Percentiles rank a stretch among this genome's conserved stretches.
Evolutionary conservation across 2,797 vertebrate species (phyloP).

Genomic region (Harpagifer antarcticus): DNA sequence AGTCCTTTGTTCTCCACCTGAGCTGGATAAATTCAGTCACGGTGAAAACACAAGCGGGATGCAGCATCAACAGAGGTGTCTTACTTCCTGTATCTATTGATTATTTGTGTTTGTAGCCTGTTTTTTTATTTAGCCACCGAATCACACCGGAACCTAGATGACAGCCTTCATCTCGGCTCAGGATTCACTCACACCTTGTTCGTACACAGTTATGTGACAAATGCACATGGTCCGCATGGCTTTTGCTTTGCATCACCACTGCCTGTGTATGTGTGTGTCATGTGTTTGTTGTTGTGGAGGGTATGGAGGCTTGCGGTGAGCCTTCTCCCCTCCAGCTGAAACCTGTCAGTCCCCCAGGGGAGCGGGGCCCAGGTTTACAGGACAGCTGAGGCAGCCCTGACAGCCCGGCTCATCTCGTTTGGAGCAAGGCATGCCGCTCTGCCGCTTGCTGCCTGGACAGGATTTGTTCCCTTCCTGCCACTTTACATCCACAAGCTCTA

Average conservation of each 20-base stretch:
- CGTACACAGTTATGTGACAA: slow-evolving; percentile 77
- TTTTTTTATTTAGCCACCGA: slow-evolving; percentile 63
- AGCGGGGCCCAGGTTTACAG: slow-evolving; percentile 77
- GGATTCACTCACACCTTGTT: slow-evolving; percentile 71
- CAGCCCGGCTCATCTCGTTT: slow-evolving; percentile 82
- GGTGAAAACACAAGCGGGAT: slow-evolving; percentile 63
- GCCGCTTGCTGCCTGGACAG: slow-evolving; percentile 79
- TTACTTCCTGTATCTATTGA: slow-evolving; percentile 67
- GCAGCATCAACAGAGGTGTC: slow-evolving; percentile 66
- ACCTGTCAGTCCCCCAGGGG: slow-evolving; percentile 83
- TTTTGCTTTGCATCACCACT: slow-evolving; percentile 70
- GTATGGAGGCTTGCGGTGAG: slow-evolving; percentile 73
- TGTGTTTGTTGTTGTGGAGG: slow-evolving; percentile 83
- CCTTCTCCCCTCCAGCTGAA: slow-evolving; percentile 86
- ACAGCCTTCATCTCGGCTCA: slow-evolving; percentile 68
- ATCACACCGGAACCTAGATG: slow-evolving; percentile 57
- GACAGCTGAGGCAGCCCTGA: slow-evolving; percentile 84
- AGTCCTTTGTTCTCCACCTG: slow-evolving; percentile 67
- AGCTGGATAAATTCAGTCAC: slow-evolving; percentile 67
- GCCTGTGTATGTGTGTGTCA: slow-evolving; percentile 69
- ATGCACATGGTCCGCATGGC: slow-evolving; percentile 68
- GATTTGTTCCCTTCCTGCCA: slow-evolving; percentile 88
- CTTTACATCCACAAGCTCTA: slow-evolving; percentile 88
- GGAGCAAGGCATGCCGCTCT: slow-evolving; percentile 78
- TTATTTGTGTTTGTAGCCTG: slow-evolving; percentile 60